phyloP scores from a whole-genome alignment of 2,113 vertebrate species.

The Campylorhamphus procurvoides region DNA sequence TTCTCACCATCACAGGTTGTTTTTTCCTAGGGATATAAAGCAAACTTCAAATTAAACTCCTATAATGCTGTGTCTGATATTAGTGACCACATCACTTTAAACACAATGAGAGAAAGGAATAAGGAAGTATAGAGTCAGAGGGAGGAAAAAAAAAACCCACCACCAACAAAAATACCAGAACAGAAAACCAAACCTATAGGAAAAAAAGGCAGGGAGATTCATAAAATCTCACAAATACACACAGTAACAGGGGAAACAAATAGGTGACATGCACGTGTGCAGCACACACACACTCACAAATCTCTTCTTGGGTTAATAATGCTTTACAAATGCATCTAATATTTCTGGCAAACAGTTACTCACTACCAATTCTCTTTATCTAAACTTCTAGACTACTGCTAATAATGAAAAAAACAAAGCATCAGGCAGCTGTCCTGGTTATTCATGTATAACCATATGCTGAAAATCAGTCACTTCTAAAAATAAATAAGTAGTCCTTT shows the following conservation, averaged over 20 bases:
- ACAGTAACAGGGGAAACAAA: not conserved
- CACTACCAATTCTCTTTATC: not conserved
- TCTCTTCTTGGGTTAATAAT: not conserved
- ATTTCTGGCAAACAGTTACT: not conserved
- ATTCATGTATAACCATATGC: not conserved
- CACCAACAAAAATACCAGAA: not conserved
- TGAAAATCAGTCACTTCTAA: not conserved
- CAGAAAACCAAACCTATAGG: not conserved
- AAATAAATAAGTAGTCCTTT: not conserved
- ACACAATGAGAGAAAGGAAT: not conserved
- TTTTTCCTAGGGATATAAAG: not conserved
- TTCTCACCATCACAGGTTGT: not conserved
- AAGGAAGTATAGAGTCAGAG: not conserved
- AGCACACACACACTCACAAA: not conserved
- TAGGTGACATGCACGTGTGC: not conserved
- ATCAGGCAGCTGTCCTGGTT: not conserved
- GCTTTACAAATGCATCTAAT: not conserved
- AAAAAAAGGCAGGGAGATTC: not conserved
- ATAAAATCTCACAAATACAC: not conserved
- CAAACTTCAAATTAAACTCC: conserved; percentile 36
- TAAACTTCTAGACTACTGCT: not conserved
- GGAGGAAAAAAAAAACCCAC: not conserved
- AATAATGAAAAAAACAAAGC: not conserved
- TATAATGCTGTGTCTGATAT: not conserved
- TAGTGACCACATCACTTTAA: not conserved